Conservation (phyloP, 2,888 invertebrate species). For the Napeogenes sylphis region DNA sequence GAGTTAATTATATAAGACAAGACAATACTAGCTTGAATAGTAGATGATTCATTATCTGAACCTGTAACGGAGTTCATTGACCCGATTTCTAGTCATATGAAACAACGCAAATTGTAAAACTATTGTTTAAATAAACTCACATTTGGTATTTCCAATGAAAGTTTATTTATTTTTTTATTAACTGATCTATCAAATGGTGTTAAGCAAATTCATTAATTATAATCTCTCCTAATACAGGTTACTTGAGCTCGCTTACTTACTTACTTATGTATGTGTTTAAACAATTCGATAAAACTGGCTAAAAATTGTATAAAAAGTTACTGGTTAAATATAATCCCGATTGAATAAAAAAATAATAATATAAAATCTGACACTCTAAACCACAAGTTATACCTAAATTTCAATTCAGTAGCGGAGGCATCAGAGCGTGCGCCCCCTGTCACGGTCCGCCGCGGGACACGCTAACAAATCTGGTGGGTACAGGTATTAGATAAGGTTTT, state of each 20-base stretch:
- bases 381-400: slow-evolving; percentile 19
- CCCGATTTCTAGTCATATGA: slow-evolving; percentile 15
- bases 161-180: too few relatives aligned
- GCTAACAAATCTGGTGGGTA: slow-evolving; percentile 38
- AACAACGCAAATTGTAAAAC: background rate
- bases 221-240: too few relatives aligned
- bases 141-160: background rate
- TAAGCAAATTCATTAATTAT: too few relatives aligned
- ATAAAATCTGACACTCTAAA: slow-evolving; percentile 3
- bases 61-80: slow-evolving; percentile 32
- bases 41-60: slow-evolving; percentile 30
- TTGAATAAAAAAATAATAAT: too few relatives aligned
- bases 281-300: too few relatives aligned
- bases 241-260: too few relatives aligned
- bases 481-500: too few relatives aligned
- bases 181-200: too few relatives aligned
- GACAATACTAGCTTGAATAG: slow-evolving; percentile 34
- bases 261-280: too few relatives aligned
- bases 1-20: slow-evolving; percentile 35
- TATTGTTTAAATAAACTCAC: background rate
- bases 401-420: slow-evolving; percentile 41
- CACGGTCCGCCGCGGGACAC: slow-evolving; percentile 54
- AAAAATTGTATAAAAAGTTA: too few relatives aligned
- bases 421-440: slow-evolving; percentile 58
- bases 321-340: too few relatives aligned